Evolutionary conservation across 2,797 vertebrate species (phyloP).

Genomic region (Arremon aurantiirostris): DNA sequence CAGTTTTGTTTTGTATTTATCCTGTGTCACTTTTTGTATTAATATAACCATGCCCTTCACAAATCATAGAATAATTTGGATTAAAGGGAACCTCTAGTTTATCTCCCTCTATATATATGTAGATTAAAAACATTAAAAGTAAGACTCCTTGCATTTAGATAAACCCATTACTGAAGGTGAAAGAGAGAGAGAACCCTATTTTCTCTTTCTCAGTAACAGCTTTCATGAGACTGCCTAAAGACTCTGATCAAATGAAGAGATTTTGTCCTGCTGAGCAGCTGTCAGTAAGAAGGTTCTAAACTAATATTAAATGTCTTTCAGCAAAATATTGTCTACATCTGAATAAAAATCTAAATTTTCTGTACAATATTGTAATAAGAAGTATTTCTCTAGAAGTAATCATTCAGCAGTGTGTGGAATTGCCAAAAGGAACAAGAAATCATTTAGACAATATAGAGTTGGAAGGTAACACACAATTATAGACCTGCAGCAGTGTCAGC

Average conservation of each 20-base stretch:
- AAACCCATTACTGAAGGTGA: neutral
- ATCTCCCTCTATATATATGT: neutral
- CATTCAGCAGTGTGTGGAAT: neutral
- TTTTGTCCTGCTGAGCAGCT: slow-evolving; percentile 40
- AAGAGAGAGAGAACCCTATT: neutral
- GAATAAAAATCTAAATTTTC: slow-evolving; percentile 21
- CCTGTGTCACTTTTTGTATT: neutral
- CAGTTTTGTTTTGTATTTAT: neutral
- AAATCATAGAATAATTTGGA: neutral
- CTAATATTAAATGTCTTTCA: neutral
- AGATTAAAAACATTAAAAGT: neutral
- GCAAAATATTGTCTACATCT: neutral
- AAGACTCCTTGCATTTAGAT: neutral
- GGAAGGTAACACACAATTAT: slow-evolving; percentile 24
- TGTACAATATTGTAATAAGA: slow-evolving; percentile 13
- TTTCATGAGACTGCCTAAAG: neutral
- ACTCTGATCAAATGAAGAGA: slow-evolving; percentile 25
- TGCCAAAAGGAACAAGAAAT: slow-evolving; percentile 56
- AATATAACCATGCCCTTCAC: neutral
- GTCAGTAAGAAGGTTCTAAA: slow-evolving; percentile 22
- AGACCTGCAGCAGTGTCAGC: neutral
- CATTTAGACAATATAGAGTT: slow-evolving; percentile 49
- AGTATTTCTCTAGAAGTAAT: slow-evolving; percentile 54
- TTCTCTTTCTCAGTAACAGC: neutral
- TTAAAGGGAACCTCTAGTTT: neutral